Evolutionary conservation across 2,113 vertebrate genomes (phyloP).

Genomic region (Plectropomus leopardus): DNA sequence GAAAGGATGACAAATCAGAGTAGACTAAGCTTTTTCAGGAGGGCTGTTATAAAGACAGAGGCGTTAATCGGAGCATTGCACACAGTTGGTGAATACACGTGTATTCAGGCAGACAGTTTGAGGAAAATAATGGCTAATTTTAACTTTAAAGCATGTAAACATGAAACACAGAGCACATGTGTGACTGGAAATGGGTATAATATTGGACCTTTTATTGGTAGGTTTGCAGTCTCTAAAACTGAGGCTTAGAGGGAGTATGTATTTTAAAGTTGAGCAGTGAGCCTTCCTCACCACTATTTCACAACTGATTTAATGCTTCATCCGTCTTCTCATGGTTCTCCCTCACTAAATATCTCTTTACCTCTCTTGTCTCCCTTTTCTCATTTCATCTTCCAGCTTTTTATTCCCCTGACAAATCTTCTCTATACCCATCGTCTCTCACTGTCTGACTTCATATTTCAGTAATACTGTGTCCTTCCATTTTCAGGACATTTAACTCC

Average conservation of each 20-base stretch:
- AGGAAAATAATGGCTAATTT: too few relatives aligned
- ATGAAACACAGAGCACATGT: too few relatives aligned
- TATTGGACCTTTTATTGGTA: too few relatives aligned
- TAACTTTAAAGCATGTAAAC: too few relatives aligned
- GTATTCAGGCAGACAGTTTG: too few relatives aligned
- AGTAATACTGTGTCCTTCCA: constrained; percentile 4
- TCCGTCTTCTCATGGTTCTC: constrained; percentile 18
- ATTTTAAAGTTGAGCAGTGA: neutral
- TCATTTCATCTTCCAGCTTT: constrained; percentile 7
- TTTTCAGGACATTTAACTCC: neutral
- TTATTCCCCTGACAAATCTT: constrained; percentile 35
- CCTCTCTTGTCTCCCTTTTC: neutral
- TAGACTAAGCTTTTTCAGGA: too few relatives aligned
- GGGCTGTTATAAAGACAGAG: too few relatives aligned
- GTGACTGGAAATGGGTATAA: too few relatives aligned
- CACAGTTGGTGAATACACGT: too few relatives aligned
- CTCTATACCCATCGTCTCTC: constrained; percentile 2
- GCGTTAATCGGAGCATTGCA: too few relatives aligned
- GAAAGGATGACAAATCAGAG: too few relatives aligned
- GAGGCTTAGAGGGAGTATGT: neutral
- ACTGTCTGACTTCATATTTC: constrained; percentile 38
- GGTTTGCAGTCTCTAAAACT: neutral
- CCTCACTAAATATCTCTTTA: constrained; percentile 18
- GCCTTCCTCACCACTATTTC: constrained; percentile 5
- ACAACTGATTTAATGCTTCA: constrained; percentile 23